phyloP scores from a whole-genome alignment of 2,113 vertebrate genomes.

The Xyrauchen texanus region DNA sequence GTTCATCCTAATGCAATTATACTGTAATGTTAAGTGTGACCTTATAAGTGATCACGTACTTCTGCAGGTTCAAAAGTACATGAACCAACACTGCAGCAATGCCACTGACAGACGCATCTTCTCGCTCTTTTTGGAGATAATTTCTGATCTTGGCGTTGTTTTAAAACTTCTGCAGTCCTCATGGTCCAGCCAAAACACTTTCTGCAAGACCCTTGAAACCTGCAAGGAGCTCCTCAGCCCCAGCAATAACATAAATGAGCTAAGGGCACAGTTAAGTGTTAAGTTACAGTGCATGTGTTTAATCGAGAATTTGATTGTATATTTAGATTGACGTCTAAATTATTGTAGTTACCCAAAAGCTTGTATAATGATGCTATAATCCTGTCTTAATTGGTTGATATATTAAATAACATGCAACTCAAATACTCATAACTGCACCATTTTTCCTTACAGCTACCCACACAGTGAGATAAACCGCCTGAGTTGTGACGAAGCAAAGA shows the following conservation, averaged over 20 bases:
- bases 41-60: neutral
- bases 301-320: too few relatives aligned
- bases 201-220: slow-evolving; percentile 65
- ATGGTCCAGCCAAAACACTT: slow-evolving; percentile 49
- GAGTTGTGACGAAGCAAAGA: slow-evolving; percentile 77
- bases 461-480: slow-evolving; percentile 78
- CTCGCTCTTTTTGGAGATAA: slow-evolving; percentile 76
- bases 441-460: slow-evolving; percentile 71
- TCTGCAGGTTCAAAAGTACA: slow-evolving; percentile 77
- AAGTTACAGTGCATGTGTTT: too few relatives aligned
- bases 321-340: too few relatives aligned
- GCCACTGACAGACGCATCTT: slow-evolving; percentile 75
- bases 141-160: slow-evolving; percentile 65
- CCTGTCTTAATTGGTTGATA: too few relatives aligned
- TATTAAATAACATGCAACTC: neutral
- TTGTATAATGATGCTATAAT: too few relatives aligned
- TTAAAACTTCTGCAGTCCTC: slow-evolving; percentile 65
- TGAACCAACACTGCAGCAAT: slow-evolving; percentile 76
- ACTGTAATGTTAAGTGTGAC: neutral
- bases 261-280: slow-evolving; percentile 72
- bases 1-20: neutral
- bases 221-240: slow-evolving; percentile 74
- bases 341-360: too few relatives aligned
- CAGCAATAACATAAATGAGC: slow-evolving; percentile 71
- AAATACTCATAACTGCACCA: neutral